Percentiles rank a stretch among this genome's conserved stretches.
phyloP scores from a whole-genome alignment of 2,113 vertebrate genomes.

The Mobula birostris region DNA sequence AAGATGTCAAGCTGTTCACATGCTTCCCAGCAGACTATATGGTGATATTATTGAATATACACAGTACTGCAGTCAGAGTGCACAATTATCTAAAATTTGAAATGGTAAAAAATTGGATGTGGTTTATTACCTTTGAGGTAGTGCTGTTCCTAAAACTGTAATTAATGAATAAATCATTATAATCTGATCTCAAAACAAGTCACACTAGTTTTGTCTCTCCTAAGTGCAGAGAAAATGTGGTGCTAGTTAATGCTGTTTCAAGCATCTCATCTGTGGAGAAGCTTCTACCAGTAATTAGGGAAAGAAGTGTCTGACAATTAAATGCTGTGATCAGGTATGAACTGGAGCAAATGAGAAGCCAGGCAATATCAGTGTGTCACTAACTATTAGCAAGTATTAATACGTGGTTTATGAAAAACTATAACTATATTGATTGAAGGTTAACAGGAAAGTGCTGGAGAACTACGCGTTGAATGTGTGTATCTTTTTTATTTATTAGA shows the following conservation, averaged over 20 bases:
- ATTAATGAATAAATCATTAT: slow-evolving; percentile 65
- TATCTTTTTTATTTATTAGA: slow-evolving; percentile 61
- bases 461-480: slow-evolving; percentile 8
- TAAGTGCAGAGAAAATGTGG: slow-evolving; percentile 45
- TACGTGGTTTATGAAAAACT: slow-evolving; percentile 52
- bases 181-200: slow-evolving; percentile 48
- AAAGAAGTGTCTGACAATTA: slow-evolving; percentile 40
- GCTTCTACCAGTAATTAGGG: slow-evolving; percentile 45
- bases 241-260: slow-evolving; percentile 46
- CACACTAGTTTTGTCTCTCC: slow-evolving; percentile 46
- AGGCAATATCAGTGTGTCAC: slow-evolving; percentile 45
- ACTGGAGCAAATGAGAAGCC: slow-evolving; percentile 42
- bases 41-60: not conserved
- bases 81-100: slow-evolving; percentile 15
- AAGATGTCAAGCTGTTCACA: slow-evolving; percentile 58
- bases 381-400: slow-evolving; percentile 49
- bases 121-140: slow-evolving; percentile 55
- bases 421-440: slow-evolving; percentile 48
- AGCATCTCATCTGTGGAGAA: slow-evolving; percentile 40
- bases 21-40: slow-evolving; percentile 47
- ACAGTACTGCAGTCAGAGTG: not conserved
- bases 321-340: slow-evolving; percentile 42
- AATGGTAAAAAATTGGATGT: slow-evolving; percentile 42
- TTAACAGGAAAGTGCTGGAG: slow-evolving; percentile 48
- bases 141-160: slow-evolving; percentile 50